Base-by-base conservation (phyloP, 2,797 vertebrate genomes). In the Glossophaga mutica region DNA sequence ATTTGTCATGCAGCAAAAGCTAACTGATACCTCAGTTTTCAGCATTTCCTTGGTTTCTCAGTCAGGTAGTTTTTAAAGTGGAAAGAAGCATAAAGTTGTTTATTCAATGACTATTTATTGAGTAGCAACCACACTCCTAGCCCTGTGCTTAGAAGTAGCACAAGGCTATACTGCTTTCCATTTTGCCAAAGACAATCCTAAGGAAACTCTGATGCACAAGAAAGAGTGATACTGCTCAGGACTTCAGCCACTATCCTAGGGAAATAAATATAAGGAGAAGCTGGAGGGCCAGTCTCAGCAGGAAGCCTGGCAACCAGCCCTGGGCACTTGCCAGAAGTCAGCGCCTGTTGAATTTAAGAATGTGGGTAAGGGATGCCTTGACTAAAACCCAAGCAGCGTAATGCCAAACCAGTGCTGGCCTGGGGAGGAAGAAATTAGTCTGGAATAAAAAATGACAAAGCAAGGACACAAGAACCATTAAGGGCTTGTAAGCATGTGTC, bases 291-390 rank as follows among this genome's bases (percentile, higher is more conserved):
- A 0, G 81, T 16, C 71, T 59, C 79, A 48, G 85, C 90, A 94
- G 89, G 85, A 83, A 44, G 46, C 34, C 92, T 96, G 97, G 97
- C 94, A 81, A 1, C n/a, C 46, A 26, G 86, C 92, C 92, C 65
- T 34, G 85, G 90, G 78, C 15, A 16, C 4, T 1, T 14, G 96
- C 90, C 96, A 94, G 79, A 88, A 94, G 65, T 10, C 37, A 62
- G 74, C 1, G 46, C 57, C 83, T 2, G 37, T 0, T 42, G 74
- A 83, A 79, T 79, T 22, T 62, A 62, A 92, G 76, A 86, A 32
- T 48, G 77, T 59, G 96, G 87, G 92, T 16, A 42, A 48, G 46
- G 77, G 83, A 21, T 1, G 71, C 67, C 79, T 81, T 50, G 76
- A 87, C 52, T 91, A 57, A 92, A 92, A 52, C 77, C 8, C 34